Evolutionary conservation across 2,888 invertebrate genomes (phyloP).

Genomic region (Ochropleura plecta): DNA sequence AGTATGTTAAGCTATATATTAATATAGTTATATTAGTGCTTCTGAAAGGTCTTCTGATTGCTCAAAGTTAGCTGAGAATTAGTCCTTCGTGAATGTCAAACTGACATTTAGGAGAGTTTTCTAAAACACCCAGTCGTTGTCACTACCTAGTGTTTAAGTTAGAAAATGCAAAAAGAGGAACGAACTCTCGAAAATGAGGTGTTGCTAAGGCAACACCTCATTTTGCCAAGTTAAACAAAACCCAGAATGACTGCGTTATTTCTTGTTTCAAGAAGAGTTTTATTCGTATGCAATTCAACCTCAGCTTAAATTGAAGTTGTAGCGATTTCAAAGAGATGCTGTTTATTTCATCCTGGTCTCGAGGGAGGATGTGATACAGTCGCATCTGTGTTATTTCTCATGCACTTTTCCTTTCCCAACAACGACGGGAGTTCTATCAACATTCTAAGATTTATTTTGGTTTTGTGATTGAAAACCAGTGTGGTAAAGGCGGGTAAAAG

Average conservation of each 20-base stretch:
- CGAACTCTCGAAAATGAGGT: too few relatives aligned
- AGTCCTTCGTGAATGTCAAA: too few relatives aligned
- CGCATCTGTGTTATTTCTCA: neutral
- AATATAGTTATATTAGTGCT: neutral
- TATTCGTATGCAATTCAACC: constrained; percentile 27
- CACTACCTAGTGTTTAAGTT: neutral
- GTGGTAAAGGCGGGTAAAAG: too few relatives aligned
- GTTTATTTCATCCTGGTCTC: constrained; percentile 4
- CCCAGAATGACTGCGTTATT: neutral
- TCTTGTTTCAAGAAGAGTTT: neutral
- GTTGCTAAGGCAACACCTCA: neutral
- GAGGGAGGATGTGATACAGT: constrained; percentile 10
- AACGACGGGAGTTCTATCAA: neutral
- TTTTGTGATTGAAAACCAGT: neutral
- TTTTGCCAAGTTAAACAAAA: neutral
- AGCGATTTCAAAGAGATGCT: constrained; percentile 23
- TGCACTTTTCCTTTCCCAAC: neutral
- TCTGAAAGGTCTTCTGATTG: neutral
- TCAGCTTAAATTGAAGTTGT: neutral
- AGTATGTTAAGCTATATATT: neutral
- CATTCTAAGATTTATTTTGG: neutral
- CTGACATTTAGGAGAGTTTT: neutral
- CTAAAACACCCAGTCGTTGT: neutral
- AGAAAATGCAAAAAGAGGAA: neutral
- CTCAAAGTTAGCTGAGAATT: neutral